phyloP scores from a whole-genome alignment of 2,113 vertebrate species.

The Nibea coibor region DNA sequence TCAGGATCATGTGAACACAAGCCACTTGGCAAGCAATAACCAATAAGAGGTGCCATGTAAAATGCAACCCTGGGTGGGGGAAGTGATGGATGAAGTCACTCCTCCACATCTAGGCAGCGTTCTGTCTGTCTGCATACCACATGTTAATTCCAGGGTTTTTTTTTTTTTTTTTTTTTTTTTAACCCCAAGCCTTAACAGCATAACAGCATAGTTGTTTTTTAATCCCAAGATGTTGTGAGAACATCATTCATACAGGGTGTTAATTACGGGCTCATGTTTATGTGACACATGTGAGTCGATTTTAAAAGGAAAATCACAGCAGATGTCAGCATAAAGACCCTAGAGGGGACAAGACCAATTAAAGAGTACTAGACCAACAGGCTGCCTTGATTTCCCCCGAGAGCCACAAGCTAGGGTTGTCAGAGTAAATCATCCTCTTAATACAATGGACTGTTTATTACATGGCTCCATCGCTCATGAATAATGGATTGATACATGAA shows the following conservation, averaged over 20 bases:
- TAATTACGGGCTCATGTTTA: slow-evolving; percentile 78
- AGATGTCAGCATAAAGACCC: slow-evolving; percentile 70
- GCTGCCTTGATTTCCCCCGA: slow-evolving; percentile 68
- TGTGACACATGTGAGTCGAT: slow-evolving; percentile 73
- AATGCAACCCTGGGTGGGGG: slow-evolving; percentile 9
- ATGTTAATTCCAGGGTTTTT: slow-evolving; percentile 66
- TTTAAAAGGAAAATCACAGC: slow-evolving; percentile 62
- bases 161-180: slow-evolving; percentile 30
- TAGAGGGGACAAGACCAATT: slow-evolving; percentile 64
- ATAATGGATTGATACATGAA: slow-evolving; percentile 42
- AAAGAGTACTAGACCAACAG: slow-evolving; percentile 58
- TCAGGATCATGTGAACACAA: slow-evolving; percentile 67
- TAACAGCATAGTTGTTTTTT: slow-evolving; percentile 66
- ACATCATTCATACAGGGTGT: slow-evolving; percentile 68
- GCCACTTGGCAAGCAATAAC: slow-evolving; percentile 27
- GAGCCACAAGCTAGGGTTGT: slow-evolving; percentile 42
- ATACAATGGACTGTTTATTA: slow-evolving; percentile 45
- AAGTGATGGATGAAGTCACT: slow-evolving; percentile 57
- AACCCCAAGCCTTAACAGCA: slow-evolving; percentile 50
- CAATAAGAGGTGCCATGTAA: slow-evolving; percentile 45
- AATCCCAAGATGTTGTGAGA: slow-evolving; percentile 72
- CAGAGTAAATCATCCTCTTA: slow-evolving; percentile 59
- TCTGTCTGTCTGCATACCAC: slow-evolving; percentile 60
- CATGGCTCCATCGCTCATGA: slow-evolving; percentile 37
- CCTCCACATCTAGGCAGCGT: slow-evolving; percentile 51